These are phyloP conservation scores for Thecocarcelia acutangulata DNA, from an alignment of 2,888 invertebrate genomes.

Conservation along the genomic window DNA sequence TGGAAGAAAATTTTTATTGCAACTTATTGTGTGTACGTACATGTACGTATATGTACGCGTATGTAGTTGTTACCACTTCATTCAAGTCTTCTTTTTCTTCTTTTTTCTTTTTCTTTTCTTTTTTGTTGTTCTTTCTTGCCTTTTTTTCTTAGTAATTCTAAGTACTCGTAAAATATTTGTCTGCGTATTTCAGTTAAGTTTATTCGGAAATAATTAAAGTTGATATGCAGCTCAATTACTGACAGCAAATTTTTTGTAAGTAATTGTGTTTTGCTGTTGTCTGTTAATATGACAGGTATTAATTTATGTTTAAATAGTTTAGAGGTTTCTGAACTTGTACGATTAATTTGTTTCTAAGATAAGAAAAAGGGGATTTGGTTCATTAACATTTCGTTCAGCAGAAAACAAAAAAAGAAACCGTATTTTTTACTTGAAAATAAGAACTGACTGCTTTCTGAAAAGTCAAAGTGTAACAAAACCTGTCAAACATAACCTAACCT, in stretches of 20 bases:
- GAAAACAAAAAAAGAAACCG: too few relatives aligned
- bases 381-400: too few relatives aligned
- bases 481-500: too few relatives aligned
- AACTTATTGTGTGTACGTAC: too few relatives aligned
- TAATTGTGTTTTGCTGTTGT: conserved; percentile 9
- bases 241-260: too few relatives aligned
- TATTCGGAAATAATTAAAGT: conserved; percentile 59
- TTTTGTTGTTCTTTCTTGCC: not conserved
- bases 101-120: not conserved
- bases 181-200: conserved; percentile 28
- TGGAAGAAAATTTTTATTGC: not conserved
- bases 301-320: not conserved
- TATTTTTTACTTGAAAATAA: too few relatives aligned
- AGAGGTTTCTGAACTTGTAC: too few relatives aligned
- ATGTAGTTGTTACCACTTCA: conserved; percentile 9
- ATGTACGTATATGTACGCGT: too few relatives aligned
- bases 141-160: conserved; percentile 18
- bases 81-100: conserved; percentile 25
- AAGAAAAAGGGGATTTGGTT: too few relatives aligned
- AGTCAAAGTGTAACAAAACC: too few relatives aligned
- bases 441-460: too few relatives aligned
- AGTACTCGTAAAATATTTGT: conserved; percentile 35
- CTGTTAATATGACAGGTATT: conserved; percentile 15
- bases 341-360: too few relatives aligned
- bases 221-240: conserved; percentile 61